Evolutionary conservation across 1,140 invertebrate species (phyloP).

Genomic region (Listronotus bonariensis): DNA sequence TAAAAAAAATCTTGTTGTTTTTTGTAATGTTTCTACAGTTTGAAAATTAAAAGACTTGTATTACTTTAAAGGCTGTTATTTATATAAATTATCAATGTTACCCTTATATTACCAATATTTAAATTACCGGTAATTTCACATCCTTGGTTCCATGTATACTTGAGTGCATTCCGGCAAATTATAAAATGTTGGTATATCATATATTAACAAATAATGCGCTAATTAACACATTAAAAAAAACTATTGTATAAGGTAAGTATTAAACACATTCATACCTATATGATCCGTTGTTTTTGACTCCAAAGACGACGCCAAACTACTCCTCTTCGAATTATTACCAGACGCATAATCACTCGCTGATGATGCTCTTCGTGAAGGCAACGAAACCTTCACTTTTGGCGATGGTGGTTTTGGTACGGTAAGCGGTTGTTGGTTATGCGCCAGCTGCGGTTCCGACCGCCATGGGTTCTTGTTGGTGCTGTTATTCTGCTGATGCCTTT

Average conservation of each 20-base stretch:
- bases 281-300: slow-evolving; percentile 43
- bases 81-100: no score
- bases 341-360: slow-evolving; percentile 71
- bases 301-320: slow-evolving; percentile 47
- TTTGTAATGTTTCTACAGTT: no score
- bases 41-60: no score
- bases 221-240: neutral
- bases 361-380: slow-evolving; percentile 65
- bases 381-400: slow-evolving; percentile 60
- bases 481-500: slow-evolving; percentile 63
- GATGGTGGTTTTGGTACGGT: slow-evolving; percentile 59
- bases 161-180: no score
- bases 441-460: slow-evolving; percentile 66
- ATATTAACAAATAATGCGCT: neutral
- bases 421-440: slow-evolving; percentile 47
- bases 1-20: no score
- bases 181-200: neutral
- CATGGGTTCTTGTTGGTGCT: slow-evolving; percentile 57
- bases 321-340: slow-evolving; percentile 56
- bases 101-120: no score
- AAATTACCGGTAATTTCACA: no score
- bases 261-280: slow-evolving; percentile 20
- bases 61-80: no score
- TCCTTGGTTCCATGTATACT: no score
- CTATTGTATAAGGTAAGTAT: neutral